Conservation (phyloP, 1,140 invertebrate species). For the Apocrypta bakeri region DNA sequence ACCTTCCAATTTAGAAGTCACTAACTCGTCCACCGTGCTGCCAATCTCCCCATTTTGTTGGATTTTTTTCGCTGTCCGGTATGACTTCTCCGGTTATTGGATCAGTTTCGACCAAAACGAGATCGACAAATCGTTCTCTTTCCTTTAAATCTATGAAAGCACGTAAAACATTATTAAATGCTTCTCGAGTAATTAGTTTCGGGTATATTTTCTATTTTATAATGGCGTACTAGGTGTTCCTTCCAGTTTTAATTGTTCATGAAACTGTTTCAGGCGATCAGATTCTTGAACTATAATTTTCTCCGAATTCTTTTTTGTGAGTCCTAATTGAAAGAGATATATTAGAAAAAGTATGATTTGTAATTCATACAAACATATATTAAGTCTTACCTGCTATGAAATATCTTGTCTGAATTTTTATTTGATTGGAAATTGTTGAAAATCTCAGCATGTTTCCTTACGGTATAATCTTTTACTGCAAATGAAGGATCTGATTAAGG, state of each 20-base stretch:
- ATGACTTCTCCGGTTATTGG: slow-evolving; percentile 60
- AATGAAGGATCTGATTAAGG: not conserved
- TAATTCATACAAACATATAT: not conserved
- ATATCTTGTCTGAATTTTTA: slow-evolving; percentile 11
- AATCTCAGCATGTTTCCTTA: slow-evolving; percentile 17
- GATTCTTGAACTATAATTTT: slow-evolving; percentile 53
- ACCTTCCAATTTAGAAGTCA: slow-evolving; percentile 60
- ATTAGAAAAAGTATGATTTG: no score
- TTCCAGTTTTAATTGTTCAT: slow-evolving; percentile 61
- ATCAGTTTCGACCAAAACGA: slow-evolving; percentile 61
- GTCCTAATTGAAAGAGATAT: not conserved
- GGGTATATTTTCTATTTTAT: not conserved
- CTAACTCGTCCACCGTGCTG: slow-evolving; percentile 63
- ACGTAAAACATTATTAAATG: not conserved
- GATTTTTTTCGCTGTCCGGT: slow-evolving; percentile 61
- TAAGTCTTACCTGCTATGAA: slow-evolving; percentile 19
- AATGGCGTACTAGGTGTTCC: slow-evolving; percentile 58
- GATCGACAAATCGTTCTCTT: slow-evolving; percentile 57
- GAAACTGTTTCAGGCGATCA: slow-evolving; percentile 62
- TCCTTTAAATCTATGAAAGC: slow-evolving; percentile 44
- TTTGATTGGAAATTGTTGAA: not conserved
- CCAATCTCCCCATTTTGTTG: slow-evolving; percentile 69
- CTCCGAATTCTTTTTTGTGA: not conserved
- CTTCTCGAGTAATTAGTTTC: not conserved
- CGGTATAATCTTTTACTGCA: not conserved